Evolutionary conservation across 2,888 invertebrate species (phyloP).

Genomic region (Dasypogon diadema): DNA sequence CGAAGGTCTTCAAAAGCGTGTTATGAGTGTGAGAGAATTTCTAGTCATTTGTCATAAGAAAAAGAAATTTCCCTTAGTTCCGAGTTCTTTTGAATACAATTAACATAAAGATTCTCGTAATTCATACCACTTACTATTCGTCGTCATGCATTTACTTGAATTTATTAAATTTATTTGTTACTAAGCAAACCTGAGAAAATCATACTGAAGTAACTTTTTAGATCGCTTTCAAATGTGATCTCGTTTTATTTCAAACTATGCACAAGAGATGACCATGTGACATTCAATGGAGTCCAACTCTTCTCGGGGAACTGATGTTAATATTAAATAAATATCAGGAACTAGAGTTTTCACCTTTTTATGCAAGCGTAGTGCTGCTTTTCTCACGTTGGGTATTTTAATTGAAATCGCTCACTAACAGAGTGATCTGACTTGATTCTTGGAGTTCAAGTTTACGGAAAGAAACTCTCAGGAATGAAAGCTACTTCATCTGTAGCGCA

Average conservation of each 20-base stretch:
- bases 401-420: conserved; percentile 6
- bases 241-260: background rate
- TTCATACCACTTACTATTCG: conserved; percentile 9
- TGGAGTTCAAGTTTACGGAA: conserved; percentile 36
- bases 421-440: background rate
- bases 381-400: conserved; percentile 22
- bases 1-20: conserved; percentile 54
- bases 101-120: background rate
- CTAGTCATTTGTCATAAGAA: conserved; percentile 46
- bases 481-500: background rate
- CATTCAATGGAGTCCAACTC: background rate
- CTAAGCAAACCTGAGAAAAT: conserved; percentile 1
- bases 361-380: background rate
- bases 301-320: background rate
- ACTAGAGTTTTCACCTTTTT: conserved; percentile 32
- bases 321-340: conserved; percentile 20
- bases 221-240: conserved; percentile 41
- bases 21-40: conserved; percentile 56
- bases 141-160: background rate
- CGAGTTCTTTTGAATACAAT: conserved; percentile 40
- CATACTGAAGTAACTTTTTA: background rate
- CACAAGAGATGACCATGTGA: background rate
- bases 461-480: conserved; percentile 8
- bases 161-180: conserved; percentile 23
- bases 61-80: conserved; percentile 43